Base-by-base conservation (phyloP, 2,113 vertebrate genomes). In the Scortum barcoo region DNA sequence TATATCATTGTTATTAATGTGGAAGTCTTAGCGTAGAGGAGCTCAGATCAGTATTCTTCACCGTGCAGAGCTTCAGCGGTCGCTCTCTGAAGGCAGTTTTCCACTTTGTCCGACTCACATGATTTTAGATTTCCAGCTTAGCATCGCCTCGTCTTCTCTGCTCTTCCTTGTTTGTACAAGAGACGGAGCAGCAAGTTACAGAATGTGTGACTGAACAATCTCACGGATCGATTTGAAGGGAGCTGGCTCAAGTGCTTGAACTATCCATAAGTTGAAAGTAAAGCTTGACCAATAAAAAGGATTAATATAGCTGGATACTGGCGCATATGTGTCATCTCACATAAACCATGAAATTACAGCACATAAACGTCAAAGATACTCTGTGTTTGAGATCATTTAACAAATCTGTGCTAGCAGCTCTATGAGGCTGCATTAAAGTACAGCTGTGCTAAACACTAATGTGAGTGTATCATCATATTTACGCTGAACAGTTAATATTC, bases 1-100 rank as follows among this genome's bases (percentile, higher is more conserved):
- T 86, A 88, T 93, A 85, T 93, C 75, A 63, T 57, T 78, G 76
- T 87, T 87, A 58, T 86, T 78, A 44, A 76, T 91, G 82, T 92
- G 87, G 81, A 88, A 44, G 58, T 77, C 62, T 86, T 87, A 89
- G 89, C 68, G 44, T 90, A 81, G 88, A 89, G 70, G 78, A 71
- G 71, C 76, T 90, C 82, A 72, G 72, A 63, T 89, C 80, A 81
- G 86, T 90, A 48, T 91, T 89, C 88, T 51, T 76, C 53, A 72
- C 75, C 50, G 24, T 24, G 0, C 53, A 60, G 77, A 78, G 50
- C 61, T 24, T 62, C 72, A 63, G 10, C 78, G 63, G 74, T 68
- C 56, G 0, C 53, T 75, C 77, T 85, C 74, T 63, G 76, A 40
- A 62, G 60, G 36, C 71, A 75, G 72, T 80, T 86, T 87, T 84